Conservation (phyloP, 2,888 invertebrate genomes). For the Ethmia dodecea region DNA sequence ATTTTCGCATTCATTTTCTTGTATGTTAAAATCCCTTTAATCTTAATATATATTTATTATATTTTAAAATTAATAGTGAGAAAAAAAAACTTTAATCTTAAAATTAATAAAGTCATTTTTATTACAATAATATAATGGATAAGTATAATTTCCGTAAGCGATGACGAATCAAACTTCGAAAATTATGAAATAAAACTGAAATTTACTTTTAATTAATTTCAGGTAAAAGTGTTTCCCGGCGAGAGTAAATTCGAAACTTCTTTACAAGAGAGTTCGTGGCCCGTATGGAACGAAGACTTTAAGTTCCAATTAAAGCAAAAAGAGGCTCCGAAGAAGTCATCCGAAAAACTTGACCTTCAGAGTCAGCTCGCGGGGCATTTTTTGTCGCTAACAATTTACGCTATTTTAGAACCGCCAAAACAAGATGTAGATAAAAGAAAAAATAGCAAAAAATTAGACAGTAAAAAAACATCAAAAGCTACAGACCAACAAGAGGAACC, state of each 20-base stretch:
- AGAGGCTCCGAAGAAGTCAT: constrained; percentile 60
- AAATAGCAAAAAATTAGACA: constrained; percentile 47
- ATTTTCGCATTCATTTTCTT: too few species aligned
- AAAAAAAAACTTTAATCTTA: too few species aligned
- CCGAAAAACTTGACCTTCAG: constrained; percentile 70
- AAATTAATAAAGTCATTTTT: not conserved
- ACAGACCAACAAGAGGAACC: constrained; percentile 64
- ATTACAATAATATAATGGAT: not conserved
- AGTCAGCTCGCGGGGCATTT: constrained; percentile 81
- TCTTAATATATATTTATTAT: too few species aligned
- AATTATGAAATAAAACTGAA: not conserved
- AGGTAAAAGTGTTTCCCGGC: constrained; percentile 88
- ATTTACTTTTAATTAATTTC: constrained; percentile 32
- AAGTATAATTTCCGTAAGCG: not conserved
- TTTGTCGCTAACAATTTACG: constrained; percentile 82
- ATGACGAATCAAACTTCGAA: not conserved
- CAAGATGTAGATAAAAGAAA: constrained; percentile 52
- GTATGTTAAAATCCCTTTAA: too few species aligned
- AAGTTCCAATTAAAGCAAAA: constrained; percentile 80
- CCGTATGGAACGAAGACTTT: constrained; percentile 88
- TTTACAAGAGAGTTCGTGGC: constrained; percentile 86
- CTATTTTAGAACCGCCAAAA: constrained; percentile 79
- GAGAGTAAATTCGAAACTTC: constrained; percentile 86
- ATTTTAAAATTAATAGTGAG: too few species aligned
- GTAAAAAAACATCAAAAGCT: constrained; percentile 50